Conservation (phyloP, 2,888 invertebrate genomes). For the Heliconius cydno region DNA sequence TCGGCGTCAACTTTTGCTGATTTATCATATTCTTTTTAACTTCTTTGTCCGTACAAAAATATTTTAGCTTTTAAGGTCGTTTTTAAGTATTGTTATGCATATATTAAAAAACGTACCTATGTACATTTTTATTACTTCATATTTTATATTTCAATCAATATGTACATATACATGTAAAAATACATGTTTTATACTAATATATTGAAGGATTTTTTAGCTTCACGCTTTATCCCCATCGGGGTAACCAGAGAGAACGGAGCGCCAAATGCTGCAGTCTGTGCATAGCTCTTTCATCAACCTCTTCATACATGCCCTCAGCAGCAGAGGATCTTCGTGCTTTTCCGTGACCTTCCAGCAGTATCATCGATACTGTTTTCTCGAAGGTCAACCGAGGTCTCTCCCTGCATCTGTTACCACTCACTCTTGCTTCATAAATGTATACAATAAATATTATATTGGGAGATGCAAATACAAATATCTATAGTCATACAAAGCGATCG, state of each 20-base stretch:
- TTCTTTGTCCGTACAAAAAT: slow-evolving; percentile 2
- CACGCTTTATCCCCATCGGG: no score
- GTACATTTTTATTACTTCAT: not conserved
- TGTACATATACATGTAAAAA: no score
- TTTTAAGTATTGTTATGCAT: not conserved
- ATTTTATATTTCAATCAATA: no score
- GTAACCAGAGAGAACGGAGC: no score
- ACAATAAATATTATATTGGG: not conserved
- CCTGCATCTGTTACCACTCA: not conserved
- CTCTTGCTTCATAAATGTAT: not conserved
- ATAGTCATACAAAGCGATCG: not conserved
- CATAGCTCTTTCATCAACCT: not conserved
- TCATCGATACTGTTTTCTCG: not conserved
- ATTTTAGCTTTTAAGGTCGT: not conserved
- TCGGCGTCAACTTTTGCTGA: slow-evolving; percentile 22
- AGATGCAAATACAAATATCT: not conserved
- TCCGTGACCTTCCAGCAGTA: no score
- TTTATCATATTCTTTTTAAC: slow-evolving; percentile 6
- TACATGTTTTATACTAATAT: no score
- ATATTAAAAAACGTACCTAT: not conserved
- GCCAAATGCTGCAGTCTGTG: no score
- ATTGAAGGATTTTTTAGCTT: not conserved
- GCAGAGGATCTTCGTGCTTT: no score
- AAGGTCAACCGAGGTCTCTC: not conserved
- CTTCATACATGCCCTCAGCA: not conserved